phyloP scores from a whole-genome alignment of 2,888 invertebrate genomes.

The Frankliniella fusca region DNA sequence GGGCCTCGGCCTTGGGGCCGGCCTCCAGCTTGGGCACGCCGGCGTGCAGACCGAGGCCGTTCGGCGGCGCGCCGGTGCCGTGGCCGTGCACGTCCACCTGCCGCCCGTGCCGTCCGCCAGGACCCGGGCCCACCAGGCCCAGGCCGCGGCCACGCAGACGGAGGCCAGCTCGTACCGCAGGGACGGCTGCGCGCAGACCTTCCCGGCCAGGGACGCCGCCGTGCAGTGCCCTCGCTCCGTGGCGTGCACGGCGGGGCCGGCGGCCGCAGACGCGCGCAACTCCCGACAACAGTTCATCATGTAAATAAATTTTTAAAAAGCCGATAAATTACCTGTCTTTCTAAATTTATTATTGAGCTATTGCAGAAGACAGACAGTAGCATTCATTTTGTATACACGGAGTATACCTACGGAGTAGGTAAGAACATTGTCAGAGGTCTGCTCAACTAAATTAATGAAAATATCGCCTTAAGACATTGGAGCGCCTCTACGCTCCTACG shows the following conservation, averaged over 20 bases:
- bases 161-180: background rate
- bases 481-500: no score
- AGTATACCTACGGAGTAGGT: no score
- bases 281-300: no score
- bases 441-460: no score
- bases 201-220: slow-evolving; percentile 9
- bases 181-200: background rate
- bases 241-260: background rate
- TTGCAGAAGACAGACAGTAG: no score
- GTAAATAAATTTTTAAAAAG: no score
- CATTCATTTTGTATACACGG: no score
- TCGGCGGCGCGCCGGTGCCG: no score
- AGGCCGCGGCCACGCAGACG: background rate
- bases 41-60: background rate
- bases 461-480: no score
- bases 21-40: background rate
- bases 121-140: background rate
- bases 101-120: background rate
- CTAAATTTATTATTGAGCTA: no score
- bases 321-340: no score
- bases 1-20: background rate
- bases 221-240: background rate
- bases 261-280: background rate
- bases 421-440: no score
- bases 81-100: background rate